phyloP scores from a whole-genome alignment of 2,888 invertebrate genomes.

The Tetragonula carbonaria region DNA sequence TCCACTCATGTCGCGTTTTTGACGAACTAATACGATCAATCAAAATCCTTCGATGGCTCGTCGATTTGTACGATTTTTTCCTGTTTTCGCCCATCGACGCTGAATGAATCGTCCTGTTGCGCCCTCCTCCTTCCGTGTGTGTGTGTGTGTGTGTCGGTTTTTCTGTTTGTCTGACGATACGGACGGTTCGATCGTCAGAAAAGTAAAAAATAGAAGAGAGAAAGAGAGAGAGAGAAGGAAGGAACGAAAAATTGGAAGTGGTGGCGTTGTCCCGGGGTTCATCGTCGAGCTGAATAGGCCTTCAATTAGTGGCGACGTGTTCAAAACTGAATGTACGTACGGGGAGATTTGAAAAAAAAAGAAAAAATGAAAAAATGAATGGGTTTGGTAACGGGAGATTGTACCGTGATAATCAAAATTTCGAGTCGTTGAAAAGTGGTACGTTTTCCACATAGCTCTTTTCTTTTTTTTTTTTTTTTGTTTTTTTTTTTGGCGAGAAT shows the following conservation, averaged over 20 bases:
- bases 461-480: neutral
- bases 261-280: neutral
- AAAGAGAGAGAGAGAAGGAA: too few relatives aligned
- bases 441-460: neutral
- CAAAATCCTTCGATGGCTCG: constrained; percentile 35
- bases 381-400: neutral
- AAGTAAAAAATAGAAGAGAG: neutral
- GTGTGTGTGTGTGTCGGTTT: constrained; percentile 13
- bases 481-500: neutral
- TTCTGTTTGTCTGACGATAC: neutral
- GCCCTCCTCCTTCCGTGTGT: neutral
- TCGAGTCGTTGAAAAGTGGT: neutral
- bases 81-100: neutral
- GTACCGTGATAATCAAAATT: neutral
- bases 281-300: neutral
- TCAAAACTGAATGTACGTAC: neutral
- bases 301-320: neutral
- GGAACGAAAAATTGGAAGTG: neutral
- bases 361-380: neutral
- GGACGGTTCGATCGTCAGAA: neutral
- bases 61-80: constrained; percentile 26
- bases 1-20: constrained; percentile 40
- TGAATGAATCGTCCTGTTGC: constrained; percentile 21
- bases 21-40: constrained; percentile 51
- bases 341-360: neutral